Evolutionary conservation across 1,140 invertebrate genomes (phyloP).

Genomic region (Pseudomyrmex sp.): DNA sequence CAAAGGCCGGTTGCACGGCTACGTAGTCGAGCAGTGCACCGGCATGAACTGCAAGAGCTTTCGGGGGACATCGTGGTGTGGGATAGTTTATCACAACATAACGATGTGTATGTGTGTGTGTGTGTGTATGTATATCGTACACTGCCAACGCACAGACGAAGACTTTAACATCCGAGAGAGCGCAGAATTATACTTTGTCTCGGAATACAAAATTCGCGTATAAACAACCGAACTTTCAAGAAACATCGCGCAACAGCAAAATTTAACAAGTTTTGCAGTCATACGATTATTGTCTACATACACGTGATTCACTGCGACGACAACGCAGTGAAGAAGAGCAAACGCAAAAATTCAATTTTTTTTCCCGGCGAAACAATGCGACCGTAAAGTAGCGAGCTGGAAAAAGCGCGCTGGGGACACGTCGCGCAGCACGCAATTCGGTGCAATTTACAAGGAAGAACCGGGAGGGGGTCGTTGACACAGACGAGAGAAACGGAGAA

Average conservation of each 20-base stretch:
- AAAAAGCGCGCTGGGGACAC: conserved; percentile 62
- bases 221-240: background rate
- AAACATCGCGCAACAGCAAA: background rate
- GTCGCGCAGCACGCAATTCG: conserved; percentile 71
- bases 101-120: background rate
- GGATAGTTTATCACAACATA: conserved; percentile 15
- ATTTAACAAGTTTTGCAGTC: background rate
- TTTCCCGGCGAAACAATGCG: conserved; percentile 33
- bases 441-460: conserved; percentile 75
- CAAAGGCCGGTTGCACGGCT: conserved; percentile 45
- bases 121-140: background rate
- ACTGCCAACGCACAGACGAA: background rate
- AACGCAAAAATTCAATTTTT: conserved; percentile 11
- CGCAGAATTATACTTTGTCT: conserved; percentile 6
- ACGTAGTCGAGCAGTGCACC: conserved; percentile 19
- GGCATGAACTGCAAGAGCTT: conserved; percentile 6
- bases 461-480: conserved; percentile 79
- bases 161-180: background rate
- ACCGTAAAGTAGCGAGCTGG: conserved; percentile 22
- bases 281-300: background rate
- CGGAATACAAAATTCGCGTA: background rate
- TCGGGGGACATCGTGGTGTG: background rate
- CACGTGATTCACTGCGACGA: conserved; percentile 5
- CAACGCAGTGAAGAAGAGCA: conserved; percentile 4
- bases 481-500: conserved; percentile 63